phyloP scores from a whole-genome alignment of 2,113 vertebrate genomes.

The Corythaixoides concolor region DNA sequence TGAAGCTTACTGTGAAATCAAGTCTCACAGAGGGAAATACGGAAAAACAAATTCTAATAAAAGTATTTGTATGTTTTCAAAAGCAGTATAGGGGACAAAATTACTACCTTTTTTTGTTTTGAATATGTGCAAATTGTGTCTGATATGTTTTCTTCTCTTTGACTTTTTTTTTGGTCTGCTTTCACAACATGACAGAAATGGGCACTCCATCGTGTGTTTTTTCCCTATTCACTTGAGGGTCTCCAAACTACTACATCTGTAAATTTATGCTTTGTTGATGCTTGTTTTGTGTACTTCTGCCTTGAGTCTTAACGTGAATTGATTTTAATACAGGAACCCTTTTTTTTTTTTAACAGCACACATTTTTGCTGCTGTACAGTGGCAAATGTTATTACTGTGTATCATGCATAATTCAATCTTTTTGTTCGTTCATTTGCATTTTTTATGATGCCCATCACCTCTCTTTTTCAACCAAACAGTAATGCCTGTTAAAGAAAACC shows the following conservation, averaged over 20 bases:
- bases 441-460: not conserved
- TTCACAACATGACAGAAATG: not conserved
- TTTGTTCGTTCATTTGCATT: not conserved
- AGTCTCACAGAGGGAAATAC: not conserved
- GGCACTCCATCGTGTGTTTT: not conserved
- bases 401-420: not conserved
- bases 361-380: not conserved
- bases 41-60: not conserved
- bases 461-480: not conserved
- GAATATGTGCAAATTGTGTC: not conserved
- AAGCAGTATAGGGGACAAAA: not conserved
- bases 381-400: not conserved
- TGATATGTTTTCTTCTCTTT: not conserved
- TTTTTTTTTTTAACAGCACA: not conserved
- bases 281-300: not conserved
- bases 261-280: not conserved
- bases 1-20: not conserved
- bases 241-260: not conserved
- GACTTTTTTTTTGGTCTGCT: not conserved
- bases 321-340: not conserved
- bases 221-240: not conserved
- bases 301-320: not conserved
- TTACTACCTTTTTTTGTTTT: not conserved
- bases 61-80: not conserved
- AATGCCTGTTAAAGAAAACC: not conserved